phyloP scores from a whole-genome alignment of 2,113 vertebrate species.

The Tragelaphus scriptus region DNA sequence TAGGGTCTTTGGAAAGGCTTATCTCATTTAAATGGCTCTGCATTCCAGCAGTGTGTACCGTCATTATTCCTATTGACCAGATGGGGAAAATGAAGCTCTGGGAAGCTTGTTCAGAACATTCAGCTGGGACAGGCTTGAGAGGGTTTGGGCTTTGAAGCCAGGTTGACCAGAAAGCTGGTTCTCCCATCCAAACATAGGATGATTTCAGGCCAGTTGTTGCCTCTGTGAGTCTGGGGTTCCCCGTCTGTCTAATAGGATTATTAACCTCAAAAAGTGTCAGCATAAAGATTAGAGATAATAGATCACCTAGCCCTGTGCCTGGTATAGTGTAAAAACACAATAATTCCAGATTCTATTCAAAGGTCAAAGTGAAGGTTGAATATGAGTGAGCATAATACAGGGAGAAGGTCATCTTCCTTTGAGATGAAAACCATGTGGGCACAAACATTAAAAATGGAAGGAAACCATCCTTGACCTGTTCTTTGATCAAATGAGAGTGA shows the following conservation, averaged over 20 bases:
- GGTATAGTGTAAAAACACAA: not conserved
- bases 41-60: rapidly evolving
- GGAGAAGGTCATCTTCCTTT: not conserved
- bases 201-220: too few species aligned
- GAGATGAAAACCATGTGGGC: not conserved
- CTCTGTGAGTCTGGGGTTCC: not conserved
- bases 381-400: not conserved
- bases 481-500: not conserved
- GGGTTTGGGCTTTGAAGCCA: not conserved
- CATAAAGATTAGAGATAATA: not conserved
- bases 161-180: not conserved
- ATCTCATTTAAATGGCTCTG: not conserved
- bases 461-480: not conserved
- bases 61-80: not conserved
- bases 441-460: not conserved
- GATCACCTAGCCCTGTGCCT: not conserved
- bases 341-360: not conserved
- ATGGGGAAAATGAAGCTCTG: not conserved
- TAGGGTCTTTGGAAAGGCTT: too few species aligned
- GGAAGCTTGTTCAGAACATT: not conserved
- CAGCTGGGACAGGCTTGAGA: not conserved
- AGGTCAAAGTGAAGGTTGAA: not conserved
- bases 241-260: not conserved
- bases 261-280: not conserved
- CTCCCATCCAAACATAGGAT: rapidly evolving